Conservation (phyloP, 1,140 invertebrate genomes). For the Sogatella furcifera region DNA sequence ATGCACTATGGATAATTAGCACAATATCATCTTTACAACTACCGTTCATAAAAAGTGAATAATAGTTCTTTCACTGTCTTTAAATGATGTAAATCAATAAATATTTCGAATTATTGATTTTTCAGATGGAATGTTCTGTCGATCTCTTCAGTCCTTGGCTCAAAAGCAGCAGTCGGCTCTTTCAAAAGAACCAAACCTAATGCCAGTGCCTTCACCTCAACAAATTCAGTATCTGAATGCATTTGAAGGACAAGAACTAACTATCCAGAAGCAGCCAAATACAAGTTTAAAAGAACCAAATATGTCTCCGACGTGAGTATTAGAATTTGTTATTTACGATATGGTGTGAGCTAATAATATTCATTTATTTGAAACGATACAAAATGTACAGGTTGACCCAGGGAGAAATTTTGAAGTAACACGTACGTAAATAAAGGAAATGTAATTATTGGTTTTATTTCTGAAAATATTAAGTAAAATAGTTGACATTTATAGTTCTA, state of each 20-base stretch:
- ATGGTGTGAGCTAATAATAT: too few species aligned
- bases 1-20: too few species aligned
- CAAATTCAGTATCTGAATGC: conserved; percentile 92
- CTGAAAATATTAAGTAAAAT: too few species aligned
- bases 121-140: conserved; percentile 67
- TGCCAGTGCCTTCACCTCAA: conserved; percentile 92
- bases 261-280: conserved; percentile 93
- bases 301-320: conserved; percentile 47
- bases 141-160: conserved; percentile 64
- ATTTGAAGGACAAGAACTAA: conserved; percentile 92
- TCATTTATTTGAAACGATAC: neutral
- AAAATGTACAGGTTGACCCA: too few species aligned
- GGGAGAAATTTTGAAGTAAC: too few species aligned
- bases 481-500: too few species aligned
- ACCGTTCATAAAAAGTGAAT: too few species aligned
- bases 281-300: conserved; percentile 68
- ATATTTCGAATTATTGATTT: conserved; percentile 28
- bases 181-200: conserved; percentile 75
- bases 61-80: too few species aligned
- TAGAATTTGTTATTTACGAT: neutral
- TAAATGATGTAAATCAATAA: too few species aligned
- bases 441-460: too few species aligned
- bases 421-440: too few species aligned
- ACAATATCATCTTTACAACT: too few species aligned
- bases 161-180: conserved; percentile 48